Evolutionary conservation across 2,113 vertebrate species (phyloP).

Genomic region (Pangasianodon hypophthalmus): DNA sequence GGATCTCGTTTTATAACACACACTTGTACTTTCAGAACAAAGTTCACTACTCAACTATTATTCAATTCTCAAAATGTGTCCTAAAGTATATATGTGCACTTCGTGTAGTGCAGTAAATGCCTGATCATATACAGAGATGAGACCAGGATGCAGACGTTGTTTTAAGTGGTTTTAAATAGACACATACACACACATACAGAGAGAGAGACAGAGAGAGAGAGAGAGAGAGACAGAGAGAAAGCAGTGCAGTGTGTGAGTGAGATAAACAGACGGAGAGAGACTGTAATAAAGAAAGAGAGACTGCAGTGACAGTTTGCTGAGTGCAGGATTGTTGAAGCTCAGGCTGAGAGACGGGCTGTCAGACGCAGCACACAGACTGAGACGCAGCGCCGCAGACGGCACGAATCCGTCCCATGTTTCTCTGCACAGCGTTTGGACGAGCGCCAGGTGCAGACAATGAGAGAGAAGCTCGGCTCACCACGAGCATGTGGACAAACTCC

Average conservation of each 20-base stretch:
- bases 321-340: not conserved
- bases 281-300: not conserved
- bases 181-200: slow-evolving; percentile 1
- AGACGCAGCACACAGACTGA: not conserved
- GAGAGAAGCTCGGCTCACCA: not conserved
- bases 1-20: not conserved
- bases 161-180: not conserved
- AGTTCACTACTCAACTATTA: not conserved
- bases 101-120: too few relatives aligned
- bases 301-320: not conserved
- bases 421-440: not conserved
- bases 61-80: not conserved
- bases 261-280: not conserved
- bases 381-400: not conserved
- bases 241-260: not conserved
- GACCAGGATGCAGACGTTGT: not conserved
- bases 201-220: not conserved
- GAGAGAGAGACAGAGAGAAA: not conserved
- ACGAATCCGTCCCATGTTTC: not conserved
- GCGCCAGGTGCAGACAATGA: not conserved
- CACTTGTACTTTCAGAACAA: not conserved
- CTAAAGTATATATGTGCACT: not conserved
- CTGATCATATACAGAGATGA: not conserved
- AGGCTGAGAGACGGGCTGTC: not conserved
- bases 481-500: not conserved